Evolutionary conservation across 1,140 invertebrate genomes (phyloP), one percentile per base, ranked within the genome.

Genomic region (Berghia stephanieae): DNA sequence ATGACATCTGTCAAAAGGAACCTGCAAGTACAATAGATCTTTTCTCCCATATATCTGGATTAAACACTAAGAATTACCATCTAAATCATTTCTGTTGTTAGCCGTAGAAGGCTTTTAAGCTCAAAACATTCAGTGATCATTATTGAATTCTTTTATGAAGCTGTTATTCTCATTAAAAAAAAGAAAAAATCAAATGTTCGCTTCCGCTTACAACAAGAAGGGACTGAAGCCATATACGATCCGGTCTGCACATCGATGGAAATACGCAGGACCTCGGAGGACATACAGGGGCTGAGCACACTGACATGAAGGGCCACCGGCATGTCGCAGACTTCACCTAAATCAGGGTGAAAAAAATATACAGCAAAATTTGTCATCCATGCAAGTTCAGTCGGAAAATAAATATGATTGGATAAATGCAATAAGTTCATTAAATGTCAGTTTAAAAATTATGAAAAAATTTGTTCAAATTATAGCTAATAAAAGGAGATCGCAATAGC

Each of bases 221-320:
- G 96, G 49, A 98, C 94, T 86, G 97, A 96, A 82, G 95, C 96
- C 68, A 91, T 93, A 78, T 96, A 91, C 88, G 94, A 94, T 5
- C 97, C 97, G n/a, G 95, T 96, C 86, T 98, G 95, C 55, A 96
- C 96, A 86, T 98, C 96, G 43, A 98, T 95, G 52, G 96, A 95
- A 27, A 98, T 93, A 43, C 97, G 90, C 78, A 98, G 91, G 85
- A 96, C 93, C 88, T 99, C 97, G 0, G 96, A 96, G 80, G 94
- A 79, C 81, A 97, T 91, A 88, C 95, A 98, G 13, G 96, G 96
- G 78, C 94, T 93, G 27, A 98, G 89, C 74, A 98, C 92, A 2
- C 96, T 95, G 57, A 98, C 93, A 44, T 95, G 94, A 43, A 99
- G 91, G 81, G 97, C 95, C 55, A 96, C 95, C 27, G 97, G 97